These are phyloP conservation scores for Anadara kagoshimensis DNA, from an alignment of 1,140 invertebrate species.

Conservation along the genomic window DNA sequence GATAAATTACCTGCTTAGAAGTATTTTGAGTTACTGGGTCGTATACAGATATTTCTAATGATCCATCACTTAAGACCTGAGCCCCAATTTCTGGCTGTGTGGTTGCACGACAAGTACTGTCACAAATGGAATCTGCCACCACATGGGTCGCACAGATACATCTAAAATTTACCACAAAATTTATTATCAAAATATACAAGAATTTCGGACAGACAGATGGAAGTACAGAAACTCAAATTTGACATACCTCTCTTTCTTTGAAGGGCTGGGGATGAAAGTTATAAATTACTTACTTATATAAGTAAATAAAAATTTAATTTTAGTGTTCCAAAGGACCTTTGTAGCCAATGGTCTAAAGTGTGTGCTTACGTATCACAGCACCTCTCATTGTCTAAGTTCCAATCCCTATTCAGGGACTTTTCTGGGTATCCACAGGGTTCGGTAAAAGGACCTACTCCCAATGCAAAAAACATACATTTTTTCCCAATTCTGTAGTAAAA, in stretches of 20 bases:
- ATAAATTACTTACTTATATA: background rate
- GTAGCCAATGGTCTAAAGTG: too few species aligned
- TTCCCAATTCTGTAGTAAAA: too few species aligned
- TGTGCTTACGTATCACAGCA: too few species aligned
- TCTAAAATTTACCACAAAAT: conserved; percentile 45
- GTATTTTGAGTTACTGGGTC: conserved; percentile 51
- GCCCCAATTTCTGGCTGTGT: conserved; percentile 47
- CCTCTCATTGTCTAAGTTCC: too few species aligned
- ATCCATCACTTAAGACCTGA: conserved; percentile 48
- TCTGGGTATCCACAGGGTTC: too few species aligned
- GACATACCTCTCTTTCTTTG: background rate
- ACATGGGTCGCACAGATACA: conserved; percentile 60
- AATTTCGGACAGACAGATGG: too few species aligned
- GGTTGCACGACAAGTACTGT: conserved; percentile 49
- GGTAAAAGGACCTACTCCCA: too few species aligned
- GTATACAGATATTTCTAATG: conserved; percentile 44
- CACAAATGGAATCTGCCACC: conserved; percentile 59
- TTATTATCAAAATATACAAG: background rate
- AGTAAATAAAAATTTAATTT: background rate
- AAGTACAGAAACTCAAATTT: too few species aligned
- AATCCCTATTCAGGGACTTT: too few species aligned
- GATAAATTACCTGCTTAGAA: conserved; percentile 48
- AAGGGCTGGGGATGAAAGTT: background rate
- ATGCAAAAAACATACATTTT: too few species aligned
- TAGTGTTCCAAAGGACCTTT: too few species aligned